Evolutionary conservation across 2,888 invertebrate species (phyloP), one percentile per base, ranked within the genome.

Genomic region (Acanthococcus lagerstroemiae): DNA sequence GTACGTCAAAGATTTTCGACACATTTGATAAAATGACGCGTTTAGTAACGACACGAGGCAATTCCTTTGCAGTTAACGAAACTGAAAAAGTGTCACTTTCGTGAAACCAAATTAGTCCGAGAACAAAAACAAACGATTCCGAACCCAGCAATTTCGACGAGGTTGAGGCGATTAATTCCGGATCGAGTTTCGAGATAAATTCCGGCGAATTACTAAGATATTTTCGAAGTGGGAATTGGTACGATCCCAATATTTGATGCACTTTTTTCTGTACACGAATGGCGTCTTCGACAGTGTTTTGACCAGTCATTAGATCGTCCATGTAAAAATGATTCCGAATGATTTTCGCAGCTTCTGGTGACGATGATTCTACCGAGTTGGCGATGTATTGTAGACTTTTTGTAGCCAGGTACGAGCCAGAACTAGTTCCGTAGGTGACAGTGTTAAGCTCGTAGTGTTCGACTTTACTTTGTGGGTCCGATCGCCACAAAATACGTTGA

Each of bases 391-490:
- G 46, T 12, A 74, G 57, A 21, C 68, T 70, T 55, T 73, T 48
- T 3, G 69, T 72, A 1, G 74, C 72, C 17, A 74, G 45, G 69
- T 67, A 75, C 15, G 74, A 71, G 6, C 72, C 72, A 9, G 71
- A 67, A 22, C 72, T 69, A 37, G 37, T 37, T 12, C 37, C 7
- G 12, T 12, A 37, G 7, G 37, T 37, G 12, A 37, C 37, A 37
- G 37, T 37, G 37, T 37, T 37, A 7, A 37, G 12, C 15, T 6
- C 15, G 6, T 12, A 37, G 6, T 37, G 6, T 6, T 12, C 15
- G 37, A 37, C 37, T 37, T 37, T 9, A 3, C 45, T 25, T 21
- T 7, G 27, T 6, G 69, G 67, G 52, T 70, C 26, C 6, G 70
- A 61, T 26, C 15, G 37, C 37, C 37, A 15, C 37, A 37, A 7